These are phyloP conservation scores for Nephrocerus scutellatus DNA, from an alignment of 2,888 invertebrate species.

Conservation along the genomic window DNA sequence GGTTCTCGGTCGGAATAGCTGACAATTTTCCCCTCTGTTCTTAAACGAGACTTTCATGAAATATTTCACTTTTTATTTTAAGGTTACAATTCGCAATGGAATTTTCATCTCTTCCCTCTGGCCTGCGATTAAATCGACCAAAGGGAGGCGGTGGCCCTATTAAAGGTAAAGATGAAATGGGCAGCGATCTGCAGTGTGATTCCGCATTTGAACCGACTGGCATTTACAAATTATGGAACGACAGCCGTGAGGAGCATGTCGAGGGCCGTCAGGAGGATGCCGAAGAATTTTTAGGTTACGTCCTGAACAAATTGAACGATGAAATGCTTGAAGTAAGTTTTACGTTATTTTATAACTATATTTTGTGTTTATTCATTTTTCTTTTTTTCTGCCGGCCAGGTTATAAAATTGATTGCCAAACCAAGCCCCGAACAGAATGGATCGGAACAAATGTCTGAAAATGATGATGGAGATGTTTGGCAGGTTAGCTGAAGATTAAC, in stretches of 20 bases:
- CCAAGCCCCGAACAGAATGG: constrained; percentile 50
- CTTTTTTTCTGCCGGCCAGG: constrained; percentile 39
- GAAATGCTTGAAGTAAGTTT: constrained; percentile 82
- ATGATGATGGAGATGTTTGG: constrained; percentile 47
- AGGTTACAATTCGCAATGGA: constrained; percentile 41
- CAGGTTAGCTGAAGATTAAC: constrained; percentile 34
- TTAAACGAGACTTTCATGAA: not conserved
- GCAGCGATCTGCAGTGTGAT: constrained; percentile 61
- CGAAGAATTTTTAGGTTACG: constrained; percentile 89
- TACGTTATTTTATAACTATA: not conserved
- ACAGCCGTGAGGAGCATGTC: constrained; percentile 61
- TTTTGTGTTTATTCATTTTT: constrained; percentile 3
- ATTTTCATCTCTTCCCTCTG: constrained; percentile 62
- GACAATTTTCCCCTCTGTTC: constrained; percentile 10
- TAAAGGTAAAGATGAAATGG: constrained; percentile 45
- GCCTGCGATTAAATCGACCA: constrained; percentile 46
- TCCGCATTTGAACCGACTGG: constrained; percentile 85
- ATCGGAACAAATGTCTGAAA: constrained; percentile 39
- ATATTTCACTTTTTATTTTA: constrained; percentile 1
- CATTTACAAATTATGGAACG: constrained; percentile 76
- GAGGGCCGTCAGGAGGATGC: constrained; percentile 95
- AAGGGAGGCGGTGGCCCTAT: constrained; percentile 44
- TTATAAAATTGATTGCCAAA: constrained; percentile 56
- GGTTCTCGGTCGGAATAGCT: constrained; percentile 21
- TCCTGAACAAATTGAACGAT: constrained; percentile 90